These are phyloP conservation scores for Scomber scombrus DNA, from an alignment of 2,113 vertebrate species.

Conservation along the genomic window DNA sequence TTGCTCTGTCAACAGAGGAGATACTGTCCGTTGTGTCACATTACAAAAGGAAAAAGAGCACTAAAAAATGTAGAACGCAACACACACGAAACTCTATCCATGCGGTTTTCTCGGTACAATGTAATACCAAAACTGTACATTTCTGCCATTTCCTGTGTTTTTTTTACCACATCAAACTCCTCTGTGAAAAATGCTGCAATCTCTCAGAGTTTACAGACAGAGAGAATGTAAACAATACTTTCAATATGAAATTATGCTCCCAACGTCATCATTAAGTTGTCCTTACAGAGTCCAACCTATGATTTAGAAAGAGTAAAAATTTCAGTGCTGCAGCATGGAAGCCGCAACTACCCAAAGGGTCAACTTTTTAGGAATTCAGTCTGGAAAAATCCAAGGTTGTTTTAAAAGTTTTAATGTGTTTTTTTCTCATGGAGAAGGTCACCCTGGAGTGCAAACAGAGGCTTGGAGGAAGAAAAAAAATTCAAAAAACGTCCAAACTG, in stretches of 20 bases:
- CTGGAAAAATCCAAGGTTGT: constrained; percentile 63
- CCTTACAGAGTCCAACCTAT: constrained; percentile 62
- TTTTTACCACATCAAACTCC: constrained; percentile 44
- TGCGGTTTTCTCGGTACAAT: background rate
- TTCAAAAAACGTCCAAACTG: background rate
- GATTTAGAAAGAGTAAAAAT: constrained; percentile 65
- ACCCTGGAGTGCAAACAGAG: constrained; percentile 39
- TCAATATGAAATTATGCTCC: constrained; percentile 65
- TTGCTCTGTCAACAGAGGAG: constrained; percentile 16
- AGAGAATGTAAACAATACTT: constrained; percentile 66
- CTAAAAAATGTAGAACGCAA: background rate
- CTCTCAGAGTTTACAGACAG: constrained; percentile 65
- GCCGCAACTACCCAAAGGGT: constrained; percentile 70
- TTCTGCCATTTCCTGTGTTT: constrained; percentile 34
- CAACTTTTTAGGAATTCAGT: constrained; percentile 72
- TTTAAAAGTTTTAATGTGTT: constrained; percentile 47
- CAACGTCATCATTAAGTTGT: constrained; percentile 65
- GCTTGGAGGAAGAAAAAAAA: background rate
- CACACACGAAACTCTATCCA: background rate
- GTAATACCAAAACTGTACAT: constrained; percentile 19
- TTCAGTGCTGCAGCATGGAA: constrained; percentile 59
- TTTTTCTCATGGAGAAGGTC: constrained; percentile 35
- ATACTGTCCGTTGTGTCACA: constrained; percentile 22
- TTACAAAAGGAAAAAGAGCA: background rate
- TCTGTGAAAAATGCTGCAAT: constrained; percentile 35